phyloP scores from a whole-genome alignment of 2,113 vertebrate genomes.

The Tyto alba region DNA sequence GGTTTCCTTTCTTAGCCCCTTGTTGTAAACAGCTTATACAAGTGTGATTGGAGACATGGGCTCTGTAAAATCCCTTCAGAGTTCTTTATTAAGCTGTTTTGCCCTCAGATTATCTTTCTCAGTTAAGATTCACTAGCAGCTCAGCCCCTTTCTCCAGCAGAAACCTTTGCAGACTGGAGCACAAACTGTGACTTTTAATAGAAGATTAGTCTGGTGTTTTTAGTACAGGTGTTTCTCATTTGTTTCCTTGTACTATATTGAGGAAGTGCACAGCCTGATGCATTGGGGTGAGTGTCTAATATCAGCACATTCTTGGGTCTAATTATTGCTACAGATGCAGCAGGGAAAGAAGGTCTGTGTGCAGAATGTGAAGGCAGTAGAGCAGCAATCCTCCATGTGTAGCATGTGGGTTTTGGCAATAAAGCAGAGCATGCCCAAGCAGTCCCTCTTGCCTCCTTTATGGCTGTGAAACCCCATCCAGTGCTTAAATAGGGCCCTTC shows the following conservation, averaged over 20 bases:
- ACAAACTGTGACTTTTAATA: not conserved
- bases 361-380: not conserved
- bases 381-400: not conserved
- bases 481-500: not conserved
- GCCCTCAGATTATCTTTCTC: conserved; percentile 7
- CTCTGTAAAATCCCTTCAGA: conserved; percentile 16
- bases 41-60: not conserved
- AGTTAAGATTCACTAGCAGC: not conserved
- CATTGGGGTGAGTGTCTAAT: not conserved
- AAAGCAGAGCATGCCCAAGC: not conserved
- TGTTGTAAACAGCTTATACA: conserved; percentile 13
- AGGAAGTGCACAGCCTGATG: not conserved
- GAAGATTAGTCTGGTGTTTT: not conserved
- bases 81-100: conserved; percentile 32
- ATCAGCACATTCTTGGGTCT: not conserved
- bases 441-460: not conserved
- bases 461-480: not conserved
- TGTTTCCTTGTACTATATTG: not conserved
- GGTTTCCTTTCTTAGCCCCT: conserved; percentile 8
- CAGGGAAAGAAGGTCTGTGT: not conserved
- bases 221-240: not conserved
- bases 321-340: not conserved
- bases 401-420: not conserved
- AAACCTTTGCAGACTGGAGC: not conserved
- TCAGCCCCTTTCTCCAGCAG: not conserved